Evolutionary conservation across 1,140 invertebrate species (phyloP), one percentile per base, ranked within the genome.

Genomic region (Hormaphis cornu): DNA sequence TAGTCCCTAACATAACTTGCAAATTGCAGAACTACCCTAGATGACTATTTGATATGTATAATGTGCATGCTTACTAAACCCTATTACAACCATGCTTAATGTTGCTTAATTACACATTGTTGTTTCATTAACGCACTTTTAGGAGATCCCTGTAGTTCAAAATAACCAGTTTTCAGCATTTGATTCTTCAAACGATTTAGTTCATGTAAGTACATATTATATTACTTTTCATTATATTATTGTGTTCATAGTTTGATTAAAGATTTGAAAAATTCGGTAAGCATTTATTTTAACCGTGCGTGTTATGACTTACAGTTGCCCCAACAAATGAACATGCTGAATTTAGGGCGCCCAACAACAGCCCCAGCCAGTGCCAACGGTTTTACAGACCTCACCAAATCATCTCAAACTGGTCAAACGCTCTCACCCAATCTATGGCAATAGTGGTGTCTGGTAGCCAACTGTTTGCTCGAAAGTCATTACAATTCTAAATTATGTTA

Each of bases 251-350:
- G n/a, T n/a, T n/a, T n/a, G n/a, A n/a, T n/a, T n/a, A n/a, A n/a
- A n/a, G n/a, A n/a, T n/a, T n/a, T n/a, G n/a, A n/a, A n/a, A n/a
- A n/a, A n/a, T n/a, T n/a, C n/a, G n/a, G n/a, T n/a, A n/a, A n/a
- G n/a, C n/a, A n/a, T n/a, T n/a, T n/a, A n/a, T n/a, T n/a, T n/a
- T n/a, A n/a, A n/a, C n/a, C n/a, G n/a, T n/a, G n/a, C n/a, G n/a
- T n/a, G n/a, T n/a, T n/a, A n/a, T n/a, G n/a, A 0, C 73, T 78
- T 77, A 26, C 70, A 83, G 82, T 76, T 84, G 73, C 80, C 82
- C 18, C 82, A 83, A 73, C 83, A 83, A 75, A 83, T 83, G 80
- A 77, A 79, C n/a, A 77, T 79, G 72, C 78, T 84, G 76, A 80
- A 79, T 53, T 71, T 83, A 56, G 77, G 78, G 7, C 28, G 30